phyloP scores from a whole-genome alignment of 2,888 invertebrate species.

The Aelia acuminata region DNA sequence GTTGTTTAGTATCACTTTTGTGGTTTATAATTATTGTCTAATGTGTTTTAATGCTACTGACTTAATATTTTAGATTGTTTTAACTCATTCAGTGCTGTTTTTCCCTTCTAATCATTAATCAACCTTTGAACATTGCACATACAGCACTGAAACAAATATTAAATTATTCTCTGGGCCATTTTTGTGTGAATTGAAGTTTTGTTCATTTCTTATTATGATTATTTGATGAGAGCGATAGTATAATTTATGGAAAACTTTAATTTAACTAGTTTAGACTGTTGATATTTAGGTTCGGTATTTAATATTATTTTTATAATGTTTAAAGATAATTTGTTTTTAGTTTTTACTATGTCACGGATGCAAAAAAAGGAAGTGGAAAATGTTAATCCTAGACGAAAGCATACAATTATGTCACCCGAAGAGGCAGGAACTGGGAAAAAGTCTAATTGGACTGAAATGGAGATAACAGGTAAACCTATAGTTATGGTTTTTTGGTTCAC shows the following conservation, averaged over 20 bases:
- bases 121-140: not conserved
- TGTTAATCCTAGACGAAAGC: constrained; percentile 83
- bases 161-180: not conserved
- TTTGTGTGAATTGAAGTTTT: not conserved
- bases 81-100: not conserved
- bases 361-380: constrained; percentile 92
- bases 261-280: not conserved
- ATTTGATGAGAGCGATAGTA: not conserved
- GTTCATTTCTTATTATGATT: not conserved
- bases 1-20: not conserved
- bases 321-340: constrained; percentile 68
- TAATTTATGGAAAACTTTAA: not conserved
- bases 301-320: not conserved
- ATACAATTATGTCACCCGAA: constrained; percentile 93
- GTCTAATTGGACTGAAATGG: constrained; percentile 92
- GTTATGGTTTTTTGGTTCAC: not conserved
- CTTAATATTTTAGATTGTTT: not conserved
- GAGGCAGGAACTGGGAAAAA: constrained; percentile 94
- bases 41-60: not conserved
- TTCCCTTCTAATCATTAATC: not conserved
- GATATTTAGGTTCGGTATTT: not conserved
- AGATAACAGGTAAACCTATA: constrained; percentile 78
- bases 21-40: not conserved
- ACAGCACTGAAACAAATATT: not conserved
- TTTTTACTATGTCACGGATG: constrained; percentile 73